These are phyloP conservation scores for Monomorium pharaonis DNA, from an alignment of 1,140 invertebrate species.

Conservation along the genomic window DNA sequence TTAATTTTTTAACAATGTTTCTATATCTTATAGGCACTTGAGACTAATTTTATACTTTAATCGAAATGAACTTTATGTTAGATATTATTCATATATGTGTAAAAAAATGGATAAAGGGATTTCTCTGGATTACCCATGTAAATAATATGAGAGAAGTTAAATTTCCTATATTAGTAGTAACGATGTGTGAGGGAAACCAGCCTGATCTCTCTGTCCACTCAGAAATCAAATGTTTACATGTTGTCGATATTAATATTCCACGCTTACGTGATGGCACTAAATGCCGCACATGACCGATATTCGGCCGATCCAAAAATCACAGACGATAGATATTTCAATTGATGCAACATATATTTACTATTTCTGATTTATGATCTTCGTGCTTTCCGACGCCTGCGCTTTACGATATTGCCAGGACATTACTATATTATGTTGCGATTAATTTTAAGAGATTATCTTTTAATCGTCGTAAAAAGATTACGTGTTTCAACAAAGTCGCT, in stretches of 20 bases:
- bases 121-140: slow-evolving; percentile 42
- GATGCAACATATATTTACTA: slow-evolving; percentile 62
- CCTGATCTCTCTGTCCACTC: slow-evolving; percentile 79
- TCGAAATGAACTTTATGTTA: slow-evolving; percentile 75
- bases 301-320: slow-evolving; percentile 81
- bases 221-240: slow-evolving; percentile 82
- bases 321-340: slow-evolving; percentile 81
- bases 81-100: slow-evolving; percentile 75
- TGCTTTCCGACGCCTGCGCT: slow-evolving; percentile 74
- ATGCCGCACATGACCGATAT: slow-evolving; percentile 84
- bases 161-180: neutral
- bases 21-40: neutral
- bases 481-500: slow-evolving; percentile 22
- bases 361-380: slow-evolving; percentile 67
- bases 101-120: slow-evolving; percentile 79
- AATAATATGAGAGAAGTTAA: neutral
- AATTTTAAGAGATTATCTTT: slow-evolving; percentile 64
- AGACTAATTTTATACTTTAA: slow-evolving; percentile 27
- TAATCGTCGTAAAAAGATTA: slow-evolving; percentile 24
- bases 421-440: slow-evolving; percentile 59
- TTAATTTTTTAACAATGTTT: neutral
- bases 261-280: slow-evolving; percentile 86
- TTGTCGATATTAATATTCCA: slow-evolving; percentile 85
- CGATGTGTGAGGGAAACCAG: neutral
- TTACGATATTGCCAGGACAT: slow-evolving; percentile 70